Conservation (phyloP, 2,113 vertebrate genomes). For the Tetrao urogallus region DNA sequence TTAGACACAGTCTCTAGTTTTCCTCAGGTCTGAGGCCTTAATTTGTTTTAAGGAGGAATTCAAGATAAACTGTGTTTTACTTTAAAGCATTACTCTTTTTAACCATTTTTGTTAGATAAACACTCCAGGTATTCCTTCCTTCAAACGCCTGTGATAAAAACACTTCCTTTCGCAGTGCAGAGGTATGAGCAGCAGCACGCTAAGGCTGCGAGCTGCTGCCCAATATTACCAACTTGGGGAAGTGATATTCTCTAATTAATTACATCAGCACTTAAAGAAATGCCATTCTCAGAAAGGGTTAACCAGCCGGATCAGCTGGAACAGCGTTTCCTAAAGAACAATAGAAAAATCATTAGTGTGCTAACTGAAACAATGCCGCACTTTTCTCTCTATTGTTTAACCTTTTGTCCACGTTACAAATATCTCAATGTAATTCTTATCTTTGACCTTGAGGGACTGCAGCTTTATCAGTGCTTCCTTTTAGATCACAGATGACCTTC, state of each 20-base stretch:
- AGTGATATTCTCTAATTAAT: slow-evolving; percentile 55
- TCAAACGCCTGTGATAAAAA: slow-evolving; percentile 10
- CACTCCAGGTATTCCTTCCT: neutral
- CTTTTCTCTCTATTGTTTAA: slow-evolving; percentile 87
- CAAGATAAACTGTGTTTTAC: slow-evolving; percentile 76
- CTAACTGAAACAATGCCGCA: slow-evolving; percentile 85
- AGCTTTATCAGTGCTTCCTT: slow-evolving; percentile 87
- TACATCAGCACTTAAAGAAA: slow-evolving; percentile 6
- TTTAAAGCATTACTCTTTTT: slow-evolving; percentile 73
- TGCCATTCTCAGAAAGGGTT: neutral
- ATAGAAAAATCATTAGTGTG: slow-evolving; percentile 78
- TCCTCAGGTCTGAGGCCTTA: slow-evolving; percentile 63
- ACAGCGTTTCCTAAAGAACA: slow-evolving; percentile 85
- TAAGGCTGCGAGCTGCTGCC: neutral
- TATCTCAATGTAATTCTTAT: slow-evolving; percentile 89
- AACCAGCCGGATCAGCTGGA: slow-evolving; percentile 38
- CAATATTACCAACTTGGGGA: slow-evolving; percentile 51
- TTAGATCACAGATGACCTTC: slow-evolving; percentile 94
- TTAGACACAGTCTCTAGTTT: slow-evolving; percentile 74
- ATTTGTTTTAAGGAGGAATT: slow-evolving; percentile 77
- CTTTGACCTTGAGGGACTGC: slow-evolving; percentile 94
- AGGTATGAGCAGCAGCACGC: neutral
- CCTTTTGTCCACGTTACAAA: slow-evolving; percentile 86
- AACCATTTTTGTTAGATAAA: neutral
- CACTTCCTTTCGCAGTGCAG: neutral